A percentile compares a stretch with the other conserved stretches of the same genome.
Conservation (phyloP, 2,888 invertebrate genomes). For the Trisateles emortualis region DNA sequence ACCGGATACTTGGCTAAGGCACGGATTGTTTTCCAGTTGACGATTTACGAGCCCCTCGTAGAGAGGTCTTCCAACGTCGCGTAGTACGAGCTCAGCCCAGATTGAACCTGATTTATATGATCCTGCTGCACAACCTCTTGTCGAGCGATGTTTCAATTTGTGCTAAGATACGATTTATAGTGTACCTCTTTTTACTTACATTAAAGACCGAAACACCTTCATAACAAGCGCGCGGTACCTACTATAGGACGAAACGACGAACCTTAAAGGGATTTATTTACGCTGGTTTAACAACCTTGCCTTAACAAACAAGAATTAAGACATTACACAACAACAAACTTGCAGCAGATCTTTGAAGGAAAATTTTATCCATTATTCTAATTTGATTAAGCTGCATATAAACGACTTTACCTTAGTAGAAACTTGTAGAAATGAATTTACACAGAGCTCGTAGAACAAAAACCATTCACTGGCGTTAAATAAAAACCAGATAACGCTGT, state of each 20-base stretch:
- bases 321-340: constrained; percentile 5
- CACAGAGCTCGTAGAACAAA: constrained; percentile 8
- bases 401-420: constrained; percentile 2
- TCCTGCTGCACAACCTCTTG: constrained; percentile 47
- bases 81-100: constrained; percentile 50
- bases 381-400: constrained; percentile 9
- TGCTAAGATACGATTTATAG: constrained; percentile 22
- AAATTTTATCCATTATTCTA: constrained; percentile 6
- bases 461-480: constrained; percentile 26
- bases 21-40: constrained; percentile 65
- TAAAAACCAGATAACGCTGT: constrained; percentile 41
- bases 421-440: constrained; percentile 5
- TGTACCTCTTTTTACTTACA: constrained; percentile 10
- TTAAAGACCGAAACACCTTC: constrained; percentile 3
- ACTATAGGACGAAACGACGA: neutral
- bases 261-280: constrained; percentile 2
- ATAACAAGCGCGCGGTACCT: neutral
- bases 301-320: constrained; percentile 5
- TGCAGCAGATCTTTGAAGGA: constrained; percentile 1
- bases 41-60: constrained; percentile 57
- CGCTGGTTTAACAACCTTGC: constrained; percentile 3
- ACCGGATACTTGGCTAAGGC: constrained; percentile 61
- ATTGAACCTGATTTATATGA: constrained; percentile 61
- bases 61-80: constrained; percentile 50
- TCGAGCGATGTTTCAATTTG: constrained; percentile 49